Evolutionary conservation across 2,888 invertebrate genomes (phyloP).

Genomic region (Mimumesa dahlbomi): DNA sequence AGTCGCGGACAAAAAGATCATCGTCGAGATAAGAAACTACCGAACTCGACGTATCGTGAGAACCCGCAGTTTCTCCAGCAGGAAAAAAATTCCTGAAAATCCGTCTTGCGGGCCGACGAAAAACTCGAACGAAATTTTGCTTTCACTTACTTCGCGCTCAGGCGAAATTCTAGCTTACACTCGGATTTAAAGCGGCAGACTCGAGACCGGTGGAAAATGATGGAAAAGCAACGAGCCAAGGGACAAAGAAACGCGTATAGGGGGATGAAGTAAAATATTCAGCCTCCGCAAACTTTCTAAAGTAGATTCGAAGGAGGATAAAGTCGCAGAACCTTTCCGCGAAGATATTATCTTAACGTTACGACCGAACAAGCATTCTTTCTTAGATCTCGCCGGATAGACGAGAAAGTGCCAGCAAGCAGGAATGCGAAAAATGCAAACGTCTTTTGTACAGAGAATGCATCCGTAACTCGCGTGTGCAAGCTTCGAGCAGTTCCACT

Average conservation of each 20-base stretch:
- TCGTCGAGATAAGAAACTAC: constrained; percentile 4
- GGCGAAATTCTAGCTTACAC: too few relatives aligned
- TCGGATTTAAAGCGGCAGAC: too few relatives aligned
- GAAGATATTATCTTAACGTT: background rate
- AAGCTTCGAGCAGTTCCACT: too few relatives aligned
- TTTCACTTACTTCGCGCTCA: too few relatives aligned
- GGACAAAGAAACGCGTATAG: background rate
- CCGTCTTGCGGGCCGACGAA: background rate
- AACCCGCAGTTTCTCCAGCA: background rate
- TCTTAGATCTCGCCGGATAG: background rate
- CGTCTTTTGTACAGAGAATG: background rate
- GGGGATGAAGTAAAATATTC: background rate
- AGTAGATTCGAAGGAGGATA: background rate
- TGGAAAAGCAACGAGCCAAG: background rate
- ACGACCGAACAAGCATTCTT: background rate
- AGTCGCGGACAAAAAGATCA: constrained; percentile 4
- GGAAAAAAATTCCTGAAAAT: background rate
- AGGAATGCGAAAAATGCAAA: background rate
- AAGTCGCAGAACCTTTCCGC: background rate
- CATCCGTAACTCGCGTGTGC: too few relatives aligned
- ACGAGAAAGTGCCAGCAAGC: too few relatives aligned
- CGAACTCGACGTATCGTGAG: constrained; percentile 8
- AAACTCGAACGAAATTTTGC: too few relatives aligned
- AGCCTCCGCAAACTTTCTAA: background rate
- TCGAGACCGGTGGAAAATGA: background rate